phyloP scores from a whole-genome alignment of 2,888 invertebrate species.

The Amblyjoppa fuscipennis region DNA sequence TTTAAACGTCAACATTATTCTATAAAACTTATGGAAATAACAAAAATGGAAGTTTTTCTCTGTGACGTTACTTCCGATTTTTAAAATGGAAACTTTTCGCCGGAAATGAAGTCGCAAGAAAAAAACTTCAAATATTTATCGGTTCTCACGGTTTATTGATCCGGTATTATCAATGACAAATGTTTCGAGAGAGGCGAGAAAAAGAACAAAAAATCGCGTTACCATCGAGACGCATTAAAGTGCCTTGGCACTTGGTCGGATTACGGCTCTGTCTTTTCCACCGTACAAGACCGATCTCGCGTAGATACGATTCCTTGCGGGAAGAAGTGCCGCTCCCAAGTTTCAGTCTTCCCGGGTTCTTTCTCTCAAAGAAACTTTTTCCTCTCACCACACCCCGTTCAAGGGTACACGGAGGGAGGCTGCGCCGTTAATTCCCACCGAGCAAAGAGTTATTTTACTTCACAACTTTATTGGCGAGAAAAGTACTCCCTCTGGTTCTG shows the following conservation, averaged over 20 bases:
- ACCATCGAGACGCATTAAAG: neutral
- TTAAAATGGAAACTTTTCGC: neutral
- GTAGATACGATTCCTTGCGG: conserved; percentile 17
- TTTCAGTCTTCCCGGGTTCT: conserved; percentile 47
- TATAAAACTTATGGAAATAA: neutral
- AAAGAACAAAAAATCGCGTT: neutral
- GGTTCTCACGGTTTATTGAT: neutral
- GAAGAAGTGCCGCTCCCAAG: conserved; percentile 34
- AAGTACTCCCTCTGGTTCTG: conserved; percentile 27
- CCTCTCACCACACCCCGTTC: conserved; percentile 16
- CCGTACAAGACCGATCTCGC: neutral
- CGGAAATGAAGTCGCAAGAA: no score
- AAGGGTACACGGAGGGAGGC: neutral
- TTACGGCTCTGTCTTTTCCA: conserved; percentile 18
- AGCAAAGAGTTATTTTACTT: conserved; percentile 56
- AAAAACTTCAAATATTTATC: no score
- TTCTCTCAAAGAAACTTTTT: conserved; percentile 56
- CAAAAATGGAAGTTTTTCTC: neutral
- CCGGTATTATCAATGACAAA: no score
- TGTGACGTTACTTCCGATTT: no score
- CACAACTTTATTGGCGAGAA: conserved; percentile 56
- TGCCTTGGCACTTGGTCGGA: conserved; percentile 31
- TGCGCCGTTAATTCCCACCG: conserved; percentile 56
- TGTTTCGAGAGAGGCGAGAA: no score
- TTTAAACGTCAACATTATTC: neutral